These are phyloP conservation scores for Aplysina aerophoba DNA, from an alignment of 37 sponge, comb jelly and placozoan species.

Conservation along the genomic window DNA sequence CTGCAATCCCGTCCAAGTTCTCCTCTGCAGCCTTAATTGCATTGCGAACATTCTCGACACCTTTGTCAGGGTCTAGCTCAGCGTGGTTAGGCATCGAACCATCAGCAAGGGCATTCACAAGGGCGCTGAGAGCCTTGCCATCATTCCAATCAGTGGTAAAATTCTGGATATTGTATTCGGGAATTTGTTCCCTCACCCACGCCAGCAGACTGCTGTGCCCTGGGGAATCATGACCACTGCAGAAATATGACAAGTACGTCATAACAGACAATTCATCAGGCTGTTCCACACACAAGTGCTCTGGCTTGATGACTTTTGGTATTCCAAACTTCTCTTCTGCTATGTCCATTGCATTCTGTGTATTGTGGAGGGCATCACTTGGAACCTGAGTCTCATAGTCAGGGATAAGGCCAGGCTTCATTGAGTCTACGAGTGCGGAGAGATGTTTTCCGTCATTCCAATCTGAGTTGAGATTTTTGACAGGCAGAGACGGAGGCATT, in stretches of 20 bases:
- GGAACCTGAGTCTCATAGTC: conserved; percentile 66
- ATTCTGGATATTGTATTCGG: conserved; percentile 64
- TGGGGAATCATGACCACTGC: conserved; percentile 61
- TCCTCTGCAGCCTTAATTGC: conserved; percentile 72
- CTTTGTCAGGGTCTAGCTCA: conserved; percentile 46
- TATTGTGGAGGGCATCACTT: conserved; percentile 54
- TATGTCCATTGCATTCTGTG: conserved; percentile 70
- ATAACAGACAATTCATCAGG: conserved; percentile 85
- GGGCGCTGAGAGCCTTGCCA: conserved; percentile 73
- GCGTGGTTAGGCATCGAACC: conserved; percentile 67
- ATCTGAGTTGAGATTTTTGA: conserved; percentile 28
- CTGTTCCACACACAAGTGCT: conserved; percentile 48
- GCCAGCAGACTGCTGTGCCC: conserved; percentile 69
- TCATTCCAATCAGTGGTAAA: conserved; percentile 84
- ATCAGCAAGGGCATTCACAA: conserved; percentile 70
- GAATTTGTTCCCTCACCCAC: conserved; percentile 76
- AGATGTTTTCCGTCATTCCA: conserved; percentile 81
- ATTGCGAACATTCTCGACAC: conserved; percentile 61
- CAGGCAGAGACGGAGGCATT: conserved; percentile 37
- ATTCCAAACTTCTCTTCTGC: conserved; percentile 73
- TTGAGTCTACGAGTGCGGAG: conserved; percentile 69
- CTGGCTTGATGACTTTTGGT: conserved; percentile 24
- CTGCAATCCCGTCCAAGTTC: conserved; percentile 54
- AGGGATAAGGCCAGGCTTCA: conserved; percentile 85
- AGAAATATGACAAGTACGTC: conserved; percentile 89